phyloP scores from a whole-genome alignment of 2,888 invertebrate genomes.

The Brenthis ino region DNA sequence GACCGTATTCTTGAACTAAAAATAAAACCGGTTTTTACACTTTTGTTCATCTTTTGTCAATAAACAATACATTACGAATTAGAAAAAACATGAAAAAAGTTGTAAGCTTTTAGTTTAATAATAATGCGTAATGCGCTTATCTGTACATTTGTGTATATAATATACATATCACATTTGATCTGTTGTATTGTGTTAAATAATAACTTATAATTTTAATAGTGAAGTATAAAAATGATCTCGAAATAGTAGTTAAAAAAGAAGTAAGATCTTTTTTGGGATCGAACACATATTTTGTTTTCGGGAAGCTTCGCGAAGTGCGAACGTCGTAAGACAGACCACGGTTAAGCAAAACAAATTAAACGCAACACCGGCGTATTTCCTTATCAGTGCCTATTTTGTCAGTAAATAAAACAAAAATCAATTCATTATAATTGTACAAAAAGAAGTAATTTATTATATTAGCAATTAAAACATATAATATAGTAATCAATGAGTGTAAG shows the following conservation, averaged over 20 bases:
- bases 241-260: too few species aligned
- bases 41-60: not conserved
- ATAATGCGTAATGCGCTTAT: too few species aligned
- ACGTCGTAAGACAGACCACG: not conserved
- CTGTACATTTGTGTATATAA: too few species aligned
- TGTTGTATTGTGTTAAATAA: not conserved
- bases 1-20: constrained; percentile 14
- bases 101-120: too few species aligned
- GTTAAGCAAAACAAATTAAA: not conserved
- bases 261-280: not conserved
- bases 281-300: not conserved
- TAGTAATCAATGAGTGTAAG: not conserved
- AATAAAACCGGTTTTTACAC: constrained; percentile 17
- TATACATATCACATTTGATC: too few species aligned
- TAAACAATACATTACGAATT: not conserved
- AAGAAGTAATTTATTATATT: constrained; percentile 2
- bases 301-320: constrained; percentile 19
- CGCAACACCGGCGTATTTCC: not conserved
- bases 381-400: not conserved
- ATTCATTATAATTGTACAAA: constrained; percentile 4
- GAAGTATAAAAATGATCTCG: too few species aligned
- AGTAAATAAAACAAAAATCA: not conserved
- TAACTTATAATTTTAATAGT: not conserved
- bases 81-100: not conserved
- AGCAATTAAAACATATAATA: not conserved